These are phyloP conservation scores for Hystrix cristata DNA, from an alignment of 2,113 vertebrate genomes.

Conservation along the genomic window DNA sequence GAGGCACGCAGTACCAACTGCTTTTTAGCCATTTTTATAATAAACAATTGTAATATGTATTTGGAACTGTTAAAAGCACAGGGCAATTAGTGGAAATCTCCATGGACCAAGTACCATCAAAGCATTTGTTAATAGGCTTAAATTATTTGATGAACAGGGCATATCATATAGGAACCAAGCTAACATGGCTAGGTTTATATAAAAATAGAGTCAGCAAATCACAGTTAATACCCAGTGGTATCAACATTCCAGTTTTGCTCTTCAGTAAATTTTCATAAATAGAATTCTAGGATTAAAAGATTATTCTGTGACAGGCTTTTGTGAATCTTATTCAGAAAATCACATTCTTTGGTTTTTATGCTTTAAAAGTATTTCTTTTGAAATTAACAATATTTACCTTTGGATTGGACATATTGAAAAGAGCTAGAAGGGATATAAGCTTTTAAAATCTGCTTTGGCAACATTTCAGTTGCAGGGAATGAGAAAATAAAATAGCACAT, in stretches of 20 bases:
- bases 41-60: constrained; percentile 74
- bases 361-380: constrained; percentile 54
- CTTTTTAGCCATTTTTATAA: constrained; percentile 63
- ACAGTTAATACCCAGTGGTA: constrained; percentile 23
- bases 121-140: constrained; percentile 78
- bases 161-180: constrained; percentile 40
- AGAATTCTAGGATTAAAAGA: constrained; percentile 58
- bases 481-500: not conserved
- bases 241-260: constrained; percentile 31
- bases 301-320: constrained; percentile 36
- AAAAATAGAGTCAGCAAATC: constrained; percentile 64
- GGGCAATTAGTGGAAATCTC: constrained; percentile 77
- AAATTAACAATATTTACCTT: constrained; percentile 59
- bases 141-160: constrained; percentile 72
- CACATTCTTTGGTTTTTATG: not conserved
- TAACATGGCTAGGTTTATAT: constrained; percentile 34
- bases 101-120: constrained; percentile 65
- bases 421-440: not conserved
- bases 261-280: constrained; percentile 62
- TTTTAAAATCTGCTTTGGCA: constrained; percentile 11
- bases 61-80: constrained; percentile 76
- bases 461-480: not conserved
- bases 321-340: constrained; percentile 45
- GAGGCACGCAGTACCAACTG: not conserved
- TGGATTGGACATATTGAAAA: constrained; percentile 48